Percentiles rank a stretch among this genome's conserved stretches.
phyloP scores from a whole-genome alignment of 2,888 invertebrate species.

The Tipula helvola region DNA sequence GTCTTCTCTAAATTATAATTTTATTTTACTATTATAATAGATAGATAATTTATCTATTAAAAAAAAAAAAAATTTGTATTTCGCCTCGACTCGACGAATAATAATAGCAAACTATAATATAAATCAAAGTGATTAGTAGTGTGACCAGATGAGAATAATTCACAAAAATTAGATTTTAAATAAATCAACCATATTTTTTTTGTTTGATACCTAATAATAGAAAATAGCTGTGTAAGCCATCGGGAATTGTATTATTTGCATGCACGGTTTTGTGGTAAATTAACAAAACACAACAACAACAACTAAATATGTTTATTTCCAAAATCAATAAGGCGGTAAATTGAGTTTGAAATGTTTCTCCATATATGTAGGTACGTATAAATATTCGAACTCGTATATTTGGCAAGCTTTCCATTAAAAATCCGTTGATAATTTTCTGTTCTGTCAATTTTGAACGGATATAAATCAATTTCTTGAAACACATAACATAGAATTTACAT shows the following conservation, averaged over 20 bases:
- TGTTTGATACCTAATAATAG: neutral
- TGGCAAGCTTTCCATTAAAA: neutral
- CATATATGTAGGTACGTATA: neutral
- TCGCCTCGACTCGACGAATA: neutral
- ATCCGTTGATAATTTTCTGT: neutral
- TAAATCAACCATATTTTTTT: neutral
- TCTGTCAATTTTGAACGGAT: neutral
- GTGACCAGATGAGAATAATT: conserved; percentile 5
- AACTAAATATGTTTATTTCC: neutral
- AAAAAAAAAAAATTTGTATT: neutral
- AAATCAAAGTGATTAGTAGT: neutral
- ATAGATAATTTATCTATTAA: neutral
- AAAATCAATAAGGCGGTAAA: neutral
- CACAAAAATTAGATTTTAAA: neutral
- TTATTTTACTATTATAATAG: neutral
- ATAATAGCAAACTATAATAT: neutral
- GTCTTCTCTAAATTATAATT: neutral
- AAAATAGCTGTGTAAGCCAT: neutral
- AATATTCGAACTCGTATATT: no score
- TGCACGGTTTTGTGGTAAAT: neutral
- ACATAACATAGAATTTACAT: neutral
- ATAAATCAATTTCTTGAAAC: neutral
- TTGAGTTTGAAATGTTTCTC: neutral
- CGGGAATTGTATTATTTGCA: neutral
- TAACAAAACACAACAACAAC: neutral